A percentile compares a stretch with the other conserved stretches of the same genome.
Conservation (phyloP, 1,140 invertebrate species). For the Drosophila ercepeae region DNA sequence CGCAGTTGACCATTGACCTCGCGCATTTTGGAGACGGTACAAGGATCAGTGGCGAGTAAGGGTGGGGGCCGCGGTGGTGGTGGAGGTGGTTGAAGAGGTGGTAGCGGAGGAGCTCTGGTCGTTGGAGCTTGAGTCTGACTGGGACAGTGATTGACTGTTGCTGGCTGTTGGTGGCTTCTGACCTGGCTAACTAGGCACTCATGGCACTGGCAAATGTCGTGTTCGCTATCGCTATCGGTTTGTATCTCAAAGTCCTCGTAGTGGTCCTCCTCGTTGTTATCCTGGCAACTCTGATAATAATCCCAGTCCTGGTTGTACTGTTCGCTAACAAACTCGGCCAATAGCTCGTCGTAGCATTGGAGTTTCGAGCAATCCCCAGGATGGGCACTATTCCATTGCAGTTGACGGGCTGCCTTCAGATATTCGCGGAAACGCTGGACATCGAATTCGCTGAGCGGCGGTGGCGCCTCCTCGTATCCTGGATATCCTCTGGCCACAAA, state of each 20-base stretch:
- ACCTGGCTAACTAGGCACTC: constrained; percentile 60
- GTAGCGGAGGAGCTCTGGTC: background rate
- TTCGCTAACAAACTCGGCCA: constrained; percentile 71
- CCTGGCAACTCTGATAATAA: constrained; percentile 19
- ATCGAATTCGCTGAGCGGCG: constrained; percentile 69
- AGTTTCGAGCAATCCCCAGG: background rate
- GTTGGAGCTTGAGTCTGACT: background rate
- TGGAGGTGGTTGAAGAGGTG: background rate
- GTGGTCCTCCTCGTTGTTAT: constrained; percentile 17
- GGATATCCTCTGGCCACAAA: constrained; percentile 40
- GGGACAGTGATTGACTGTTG: background rate
- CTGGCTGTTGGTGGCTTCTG: constrained; percentile 17
- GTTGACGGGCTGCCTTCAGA: constrained; percentile 59
- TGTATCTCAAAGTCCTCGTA: constrained; percentile 24
- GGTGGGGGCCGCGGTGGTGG: too few relatives aligned
- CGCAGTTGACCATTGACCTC: constrained; percentile 80
- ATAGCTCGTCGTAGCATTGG: constrained; percentile 78
- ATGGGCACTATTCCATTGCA: constrained; percentile 36
- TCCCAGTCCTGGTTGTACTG: constrained; percentile 28
- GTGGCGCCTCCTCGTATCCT: background rate
- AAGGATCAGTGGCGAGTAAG: background rate
- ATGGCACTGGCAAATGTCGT: constrained; percentile 60
- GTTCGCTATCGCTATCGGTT: constrained; percentile 43
- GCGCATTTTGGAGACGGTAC: constrained; percentile 74
- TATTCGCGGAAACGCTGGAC: constrained; percentile 71